Evolutionary conservation across 2,888 invertebrate genomes (phyloP).

Genomic region (Rambutsinella grinnellia): DNA sequence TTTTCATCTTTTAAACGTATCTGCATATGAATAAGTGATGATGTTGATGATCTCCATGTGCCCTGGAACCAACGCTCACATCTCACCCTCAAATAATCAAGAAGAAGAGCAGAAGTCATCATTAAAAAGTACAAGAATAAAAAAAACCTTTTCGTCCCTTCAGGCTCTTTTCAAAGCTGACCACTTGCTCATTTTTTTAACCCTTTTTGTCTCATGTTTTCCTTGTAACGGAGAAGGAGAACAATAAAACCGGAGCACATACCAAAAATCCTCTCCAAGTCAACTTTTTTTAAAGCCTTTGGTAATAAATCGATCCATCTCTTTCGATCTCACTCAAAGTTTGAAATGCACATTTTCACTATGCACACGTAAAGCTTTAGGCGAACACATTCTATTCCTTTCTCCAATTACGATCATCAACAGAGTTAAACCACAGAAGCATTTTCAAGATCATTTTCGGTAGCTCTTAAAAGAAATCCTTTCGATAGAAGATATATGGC

Average conservation of each 20-base stretch:
- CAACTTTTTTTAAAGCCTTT: conserved; percentile 9
- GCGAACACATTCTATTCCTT: conserved; percentile 33
- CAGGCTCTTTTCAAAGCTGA: conserved; percentile 19
- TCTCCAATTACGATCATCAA: conserved; percentile 36
- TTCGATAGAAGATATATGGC: no score
- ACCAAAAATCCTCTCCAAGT: no score
- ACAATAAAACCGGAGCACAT: conserved; percentile 41
- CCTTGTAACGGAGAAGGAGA: conserved; percentile 24
- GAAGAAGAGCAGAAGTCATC: conserved; percentile 52
- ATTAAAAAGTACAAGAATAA: no score
- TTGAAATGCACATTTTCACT: conserved; percentile 19
- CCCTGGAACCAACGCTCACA: no score
- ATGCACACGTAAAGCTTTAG: conserved; percentile 23
- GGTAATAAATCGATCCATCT: conserved; percentile 52
- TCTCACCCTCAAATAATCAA: no score
- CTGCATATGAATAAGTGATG: no score
- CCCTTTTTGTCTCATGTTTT: no score
- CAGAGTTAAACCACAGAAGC: conserved; percentile 16
- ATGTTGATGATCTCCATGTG: no score
- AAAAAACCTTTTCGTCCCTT: conserved; percentile 25
- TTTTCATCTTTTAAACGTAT: no score
- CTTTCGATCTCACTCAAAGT: neutral
- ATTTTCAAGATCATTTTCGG: conserved; percentile 18
- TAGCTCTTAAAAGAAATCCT: conserved; percentile 12
- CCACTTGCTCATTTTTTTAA: conserved; percentile 19